These are phyloP conservation scores for Unio pictorum DNA, from an alignment of 2,888 invertebrate genomes.

Conservation along the genomic window DNA sequence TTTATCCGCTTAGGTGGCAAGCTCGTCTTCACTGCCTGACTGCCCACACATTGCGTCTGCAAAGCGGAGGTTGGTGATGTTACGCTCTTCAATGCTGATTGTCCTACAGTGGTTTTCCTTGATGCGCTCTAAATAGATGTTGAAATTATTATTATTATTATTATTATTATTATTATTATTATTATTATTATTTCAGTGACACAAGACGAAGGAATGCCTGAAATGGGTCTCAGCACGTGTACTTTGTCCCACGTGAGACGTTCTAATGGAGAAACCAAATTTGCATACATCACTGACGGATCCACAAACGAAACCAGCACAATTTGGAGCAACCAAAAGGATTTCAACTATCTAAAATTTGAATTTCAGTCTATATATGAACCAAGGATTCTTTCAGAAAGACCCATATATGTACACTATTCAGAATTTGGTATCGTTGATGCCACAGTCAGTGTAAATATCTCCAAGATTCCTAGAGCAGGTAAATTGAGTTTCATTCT, in stretches of 20 bases:
- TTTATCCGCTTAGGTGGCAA: no score
- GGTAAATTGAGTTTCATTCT: slow-evolving; percentile 3
- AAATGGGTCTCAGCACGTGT: slow-evolving; percentile 2
- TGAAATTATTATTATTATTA: no score
- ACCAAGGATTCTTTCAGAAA: neutral
- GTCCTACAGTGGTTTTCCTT: no score
- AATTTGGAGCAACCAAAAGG: slow-evolving; percentile 2
- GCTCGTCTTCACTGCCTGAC: no score
- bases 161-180: no score
- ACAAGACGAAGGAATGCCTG: no score
- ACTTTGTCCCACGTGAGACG: slow-evolving; percentile 10
- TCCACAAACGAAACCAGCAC: neutral
- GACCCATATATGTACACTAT: slow-evolving; percentile 10
- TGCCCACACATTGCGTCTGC: no score
- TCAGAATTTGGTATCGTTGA: slow-evolving; percentile 5
- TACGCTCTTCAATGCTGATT: no score
- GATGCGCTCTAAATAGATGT: no score
- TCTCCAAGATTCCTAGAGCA: slow-evolving; percentile 1
- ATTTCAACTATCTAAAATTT: slow-evolving; percentile 9
- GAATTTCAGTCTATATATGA: slow-evolving; percentile 6
- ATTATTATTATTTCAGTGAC: no score
- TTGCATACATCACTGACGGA: slow-evolving; percentile 9
- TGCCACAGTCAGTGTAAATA: neutral
- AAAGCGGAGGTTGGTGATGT: no score
- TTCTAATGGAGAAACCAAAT: slow-evolving; percentile 8